Percentiles rank a stretch among this genome's conserved stretches.
Conservation (phyloP, 1,140 invertebrate species). For the Delia radicum region DNA sequence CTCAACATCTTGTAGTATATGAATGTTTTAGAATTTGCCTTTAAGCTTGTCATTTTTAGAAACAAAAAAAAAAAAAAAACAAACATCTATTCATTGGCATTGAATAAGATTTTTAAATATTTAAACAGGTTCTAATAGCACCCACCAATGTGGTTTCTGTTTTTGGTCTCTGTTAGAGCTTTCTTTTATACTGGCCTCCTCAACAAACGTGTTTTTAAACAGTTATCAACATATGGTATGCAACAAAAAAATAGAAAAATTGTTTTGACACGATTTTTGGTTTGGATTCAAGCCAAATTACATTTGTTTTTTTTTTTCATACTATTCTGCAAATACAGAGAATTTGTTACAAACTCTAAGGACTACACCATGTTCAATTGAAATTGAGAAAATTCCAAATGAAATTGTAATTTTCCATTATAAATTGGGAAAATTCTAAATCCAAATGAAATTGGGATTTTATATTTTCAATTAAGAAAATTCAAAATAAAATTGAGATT, state of each 20-base stretch:
- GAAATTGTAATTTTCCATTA: no score
- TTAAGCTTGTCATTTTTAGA: background rate
- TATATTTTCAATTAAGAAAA: no score
- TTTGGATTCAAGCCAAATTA: constrained; percentile 9
- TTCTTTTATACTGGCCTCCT: no score
- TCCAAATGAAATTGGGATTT: no score
- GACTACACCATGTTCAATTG: no score
- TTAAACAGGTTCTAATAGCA: constrained; percentile 10
- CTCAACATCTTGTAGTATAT: background rate
- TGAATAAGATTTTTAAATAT: constrained; percentile 13
- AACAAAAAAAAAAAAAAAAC: background rate
- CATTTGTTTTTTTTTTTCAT: background rate
- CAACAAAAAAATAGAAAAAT: background rate
- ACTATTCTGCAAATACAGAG: no score
- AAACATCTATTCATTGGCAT: background rate
- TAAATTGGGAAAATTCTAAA: no score
- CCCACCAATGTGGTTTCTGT: background rate
- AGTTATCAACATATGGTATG: background rate
- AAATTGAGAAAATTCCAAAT: no score
- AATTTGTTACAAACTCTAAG: background rate
- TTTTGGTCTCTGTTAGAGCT: background rate
- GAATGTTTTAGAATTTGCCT: constrained; percentile 3
- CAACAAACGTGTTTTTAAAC: no score
- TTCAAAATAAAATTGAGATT: no score
- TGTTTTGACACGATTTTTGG: constrained; percentile 6